Evolutionary conservation across 2,888 invertebrate species (phyloP).

Genomic region (Desoria tigrina): DNA sequence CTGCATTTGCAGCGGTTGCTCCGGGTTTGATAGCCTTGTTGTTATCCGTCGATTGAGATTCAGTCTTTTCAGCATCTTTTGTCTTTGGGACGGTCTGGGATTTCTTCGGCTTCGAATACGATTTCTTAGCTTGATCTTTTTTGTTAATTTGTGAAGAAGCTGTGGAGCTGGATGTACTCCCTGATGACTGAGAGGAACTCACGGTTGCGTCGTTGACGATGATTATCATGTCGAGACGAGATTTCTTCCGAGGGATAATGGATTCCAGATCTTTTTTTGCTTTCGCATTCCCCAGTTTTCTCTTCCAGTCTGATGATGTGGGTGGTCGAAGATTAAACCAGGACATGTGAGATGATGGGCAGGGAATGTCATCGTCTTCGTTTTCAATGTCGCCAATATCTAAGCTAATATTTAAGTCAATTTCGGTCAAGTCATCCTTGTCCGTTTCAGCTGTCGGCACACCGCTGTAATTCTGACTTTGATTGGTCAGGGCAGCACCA

Average conservation of each 20-base stretch:
- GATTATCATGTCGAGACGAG: neutral
- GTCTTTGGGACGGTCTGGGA: too few relatives aligned
- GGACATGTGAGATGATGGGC: too few relatives aligned
- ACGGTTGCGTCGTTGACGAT: too few relatives aligned
- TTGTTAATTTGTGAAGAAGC: too few relatives aligned
- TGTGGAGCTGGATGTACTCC: too few relatives aligned
- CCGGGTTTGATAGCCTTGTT: too few relatives aligned
- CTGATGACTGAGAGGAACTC: too few relatives aligned
- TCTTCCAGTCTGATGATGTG: neutral
- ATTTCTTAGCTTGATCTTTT: too few relatives aligned
- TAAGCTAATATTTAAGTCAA: neutral
- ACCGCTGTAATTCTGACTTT: neutral
- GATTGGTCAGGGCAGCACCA: neutral
- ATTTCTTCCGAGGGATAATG: neutral
- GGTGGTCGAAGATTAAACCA: neutral
- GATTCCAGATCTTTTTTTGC: neutral
- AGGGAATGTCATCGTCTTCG: neutral
- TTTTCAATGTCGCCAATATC: neutral
- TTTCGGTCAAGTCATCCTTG: neutral
- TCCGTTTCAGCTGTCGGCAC: neutral
- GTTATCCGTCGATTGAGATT: too few relatives aligned
- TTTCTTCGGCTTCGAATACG: too few relatives aligned
- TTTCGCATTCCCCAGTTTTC: neutral
- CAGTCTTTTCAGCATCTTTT: too few relatives aligned
- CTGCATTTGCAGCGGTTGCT: too few relatives aligned